These are phyloP conservation scores for Diarsia dahlii DNA, from an alignment of 2,888 invertebrate genomes.

Conservation along the genomic window DNA sequence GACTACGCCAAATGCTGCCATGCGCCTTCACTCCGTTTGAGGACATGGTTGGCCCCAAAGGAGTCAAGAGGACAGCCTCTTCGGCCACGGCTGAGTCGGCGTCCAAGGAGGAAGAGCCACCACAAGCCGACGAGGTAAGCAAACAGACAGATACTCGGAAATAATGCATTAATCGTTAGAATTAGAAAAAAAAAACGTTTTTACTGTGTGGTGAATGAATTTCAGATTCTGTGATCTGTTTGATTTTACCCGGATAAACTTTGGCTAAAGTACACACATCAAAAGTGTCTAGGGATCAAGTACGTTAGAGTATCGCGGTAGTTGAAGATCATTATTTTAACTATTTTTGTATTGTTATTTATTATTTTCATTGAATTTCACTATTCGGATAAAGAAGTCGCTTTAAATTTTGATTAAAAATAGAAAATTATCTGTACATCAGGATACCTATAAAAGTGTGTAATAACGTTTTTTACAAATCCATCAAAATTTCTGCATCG, in stretches of 20 bases:
- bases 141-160: neutral
- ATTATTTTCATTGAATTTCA: too few species aligned
- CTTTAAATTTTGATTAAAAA: too few species aligned
- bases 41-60: constrained; percentile 64
- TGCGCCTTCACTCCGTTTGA: constrained; percentile 80
- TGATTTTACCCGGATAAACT: neutral
- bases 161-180: neutral
- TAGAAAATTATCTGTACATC: too few species aligned
- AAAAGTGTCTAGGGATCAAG: too few species aligned
- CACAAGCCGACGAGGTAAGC: constrained; percentile 81
- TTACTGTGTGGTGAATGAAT: constrained; percentile 9
- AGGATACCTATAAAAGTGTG: too few species aligned
- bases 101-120: constrained; percentile 74
- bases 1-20: constrained; percentile 78
- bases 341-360: too few species aligned
- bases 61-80: constrained; percentile 63
- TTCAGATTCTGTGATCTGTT: neutral
- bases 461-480: too few species aligned
- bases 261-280: neutral
- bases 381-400: too few species aligned
- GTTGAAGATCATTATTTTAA: too few species aligned
- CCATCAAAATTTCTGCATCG: too few species aligned
- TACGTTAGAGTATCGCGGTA: too few species aligned
- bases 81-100: neutral
- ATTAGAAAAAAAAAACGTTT: too few species aligned